These are phyloP conservation scores for Goniozus legneri DNA, from an alignment of 1,140 invertebrate genomes.

Conservation along the genomic window DNA sequence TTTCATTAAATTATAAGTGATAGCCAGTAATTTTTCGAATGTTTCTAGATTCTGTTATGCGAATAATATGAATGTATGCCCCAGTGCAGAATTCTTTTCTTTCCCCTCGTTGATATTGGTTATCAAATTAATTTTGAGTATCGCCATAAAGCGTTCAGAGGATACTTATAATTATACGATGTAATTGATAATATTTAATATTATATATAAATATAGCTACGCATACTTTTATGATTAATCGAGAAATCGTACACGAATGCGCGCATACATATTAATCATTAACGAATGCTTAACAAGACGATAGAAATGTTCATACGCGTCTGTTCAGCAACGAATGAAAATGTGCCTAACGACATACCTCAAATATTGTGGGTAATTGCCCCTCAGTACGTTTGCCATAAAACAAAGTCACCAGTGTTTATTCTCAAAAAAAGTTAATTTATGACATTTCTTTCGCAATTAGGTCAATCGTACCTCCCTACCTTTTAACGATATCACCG, in stretches of 20 bases:
- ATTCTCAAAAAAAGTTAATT: no score
- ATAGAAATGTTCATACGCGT: conserved; percentile 29
- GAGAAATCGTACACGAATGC: conserved; percentile 13
- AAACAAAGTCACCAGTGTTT: no score
- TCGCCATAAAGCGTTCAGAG: conserved; percentile 27
- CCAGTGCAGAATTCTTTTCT: no score
- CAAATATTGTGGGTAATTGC: conserved; percentile 40
- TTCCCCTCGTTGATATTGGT: conserved; percentile 37
- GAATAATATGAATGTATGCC: no score
- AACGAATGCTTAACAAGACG: conserved; percentile 25
- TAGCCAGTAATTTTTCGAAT: conserved; percentile 9
- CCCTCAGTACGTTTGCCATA: conserved; percentile 32
- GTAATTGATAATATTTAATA: conserved; percentile 45
- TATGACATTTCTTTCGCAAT: no score
- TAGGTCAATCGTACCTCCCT: no score
- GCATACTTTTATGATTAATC: conserved; percentile 10
- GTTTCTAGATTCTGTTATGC: conserved; percentile 24
- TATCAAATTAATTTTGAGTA: conserved; percentile 20
- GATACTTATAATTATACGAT: conserved; percentile 42
- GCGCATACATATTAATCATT: conserved; percentile 20
- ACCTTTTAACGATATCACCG: no score
- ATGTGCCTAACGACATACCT: conserved; percentile 51
- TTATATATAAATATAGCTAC: conserved; percentile 35
- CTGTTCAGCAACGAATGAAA: conserved; percentile 29
- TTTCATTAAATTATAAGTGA: no score